Evolutionary conservation across 2,113 vertebrate genomes (phyloP).

Genomic region (Trematomus loennbergii): DNA sequence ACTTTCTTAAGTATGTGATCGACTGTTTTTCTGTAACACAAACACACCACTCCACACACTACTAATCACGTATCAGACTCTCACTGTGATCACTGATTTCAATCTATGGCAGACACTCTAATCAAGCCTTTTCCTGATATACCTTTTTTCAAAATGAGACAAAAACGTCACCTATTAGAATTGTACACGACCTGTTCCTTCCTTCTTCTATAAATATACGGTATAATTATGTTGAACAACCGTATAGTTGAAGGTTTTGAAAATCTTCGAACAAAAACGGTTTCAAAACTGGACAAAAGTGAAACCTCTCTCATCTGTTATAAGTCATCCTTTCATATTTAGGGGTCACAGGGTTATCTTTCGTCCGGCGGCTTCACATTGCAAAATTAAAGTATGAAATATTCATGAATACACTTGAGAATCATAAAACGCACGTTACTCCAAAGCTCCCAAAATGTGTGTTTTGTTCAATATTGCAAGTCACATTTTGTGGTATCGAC

Average conservation of each 20-base stretch:
- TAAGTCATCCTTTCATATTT: neutral
- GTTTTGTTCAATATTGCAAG: conserved; percentile 28
- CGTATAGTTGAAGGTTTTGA: neutral
- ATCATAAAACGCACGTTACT: conserved; percentile 35
- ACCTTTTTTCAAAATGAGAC: too few species aligned
- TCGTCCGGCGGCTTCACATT: neutral
- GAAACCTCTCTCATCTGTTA: neutral
- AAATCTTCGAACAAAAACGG: neutral
- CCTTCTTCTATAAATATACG: too few species aligned
- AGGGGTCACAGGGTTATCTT: neutral
- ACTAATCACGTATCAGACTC: neutral
- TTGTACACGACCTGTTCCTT: too few species aligned
- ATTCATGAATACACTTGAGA: conserved; percentile 26
- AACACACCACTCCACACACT: neutral
- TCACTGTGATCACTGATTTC: neutral
- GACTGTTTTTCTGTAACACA: neutral
- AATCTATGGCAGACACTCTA: neutral
- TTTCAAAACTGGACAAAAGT: neutral
- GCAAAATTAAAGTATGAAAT: conserved; percentile 47
- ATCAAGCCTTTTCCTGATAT: too few species aligned
- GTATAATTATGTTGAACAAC: too few species aligned
- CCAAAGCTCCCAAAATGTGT: conserved; percentile 12
- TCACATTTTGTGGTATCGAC: neutral
- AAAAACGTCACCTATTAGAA: neutral
- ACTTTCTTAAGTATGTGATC: neutral